These are phyloP conservation scores for Pollachius pollachius DNA, from an alignment of 2,113 vertebrate species.

Conservation along the genomic window DNA sequence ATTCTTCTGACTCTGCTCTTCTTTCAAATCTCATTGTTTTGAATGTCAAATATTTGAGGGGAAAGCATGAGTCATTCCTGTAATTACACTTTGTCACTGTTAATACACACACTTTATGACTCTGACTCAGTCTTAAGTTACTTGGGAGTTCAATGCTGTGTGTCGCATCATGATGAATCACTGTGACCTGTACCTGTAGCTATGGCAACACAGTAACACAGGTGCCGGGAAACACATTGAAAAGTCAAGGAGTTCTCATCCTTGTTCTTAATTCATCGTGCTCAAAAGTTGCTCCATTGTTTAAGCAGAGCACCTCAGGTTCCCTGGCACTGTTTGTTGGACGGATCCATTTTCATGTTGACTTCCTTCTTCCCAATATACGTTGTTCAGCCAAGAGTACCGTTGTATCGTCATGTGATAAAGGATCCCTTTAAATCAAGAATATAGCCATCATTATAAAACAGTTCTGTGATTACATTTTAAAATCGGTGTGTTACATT, in stretches of 20 bases:
- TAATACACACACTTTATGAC: too few relatives aligned
- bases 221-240: conserved; percentile 38
- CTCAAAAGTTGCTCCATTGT: conserved; percentile 51
- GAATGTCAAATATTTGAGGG: too few relatives aligned
- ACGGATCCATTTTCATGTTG: conserved; percentile 60
- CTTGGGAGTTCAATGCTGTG: background rate
- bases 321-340: conserved; percentile 45
- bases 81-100: too few relatives aligned
- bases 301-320: conserved; percentile 41
- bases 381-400: conserved; percentile 22
- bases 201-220: conserved; percentile 30
- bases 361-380: conserved; percentile 54
- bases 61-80: too few relatives aligned
- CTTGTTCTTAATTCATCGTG: conserved; percentile 39
- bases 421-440: conserved; percentile 49
- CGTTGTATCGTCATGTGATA: conserved; percentile 53
- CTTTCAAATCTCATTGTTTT: too few relatives aligned
- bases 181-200: conserved; percentile 47
- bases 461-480: background rate
- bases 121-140: too few relatives aligned
- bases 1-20: too few relatives aligned
- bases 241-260: conserved; percentile 51
- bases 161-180: conserved; percentile 23
- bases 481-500: background rate
- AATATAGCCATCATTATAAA: conserved; percentile 35